Evolutionary conservation across 2,113 vertebrate species (phyloP).

Genomic region (Sminthopsis crassicaudata): DNA sequence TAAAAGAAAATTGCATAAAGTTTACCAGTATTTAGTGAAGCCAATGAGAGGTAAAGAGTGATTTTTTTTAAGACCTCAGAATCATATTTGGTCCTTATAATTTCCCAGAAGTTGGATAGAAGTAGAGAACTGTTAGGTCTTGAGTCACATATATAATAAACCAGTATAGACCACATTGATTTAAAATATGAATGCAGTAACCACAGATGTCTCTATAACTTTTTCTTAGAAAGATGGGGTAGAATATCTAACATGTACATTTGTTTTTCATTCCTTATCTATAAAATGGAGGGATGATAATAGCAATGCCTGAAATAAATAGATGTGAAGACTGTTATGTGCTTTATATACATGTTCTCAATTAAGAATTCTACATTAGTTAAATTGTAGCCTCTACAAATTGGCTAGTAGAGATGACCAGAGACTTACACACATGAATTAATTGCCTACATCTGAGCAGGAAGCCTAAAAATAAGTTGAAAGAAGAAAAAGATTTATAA

Average conservation of each 20-base stretch:
- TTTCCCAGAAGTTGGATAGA: neutral
- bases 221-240: neutral
- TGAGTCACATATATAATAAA: neutral
- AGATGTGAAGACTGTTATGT: neutral
- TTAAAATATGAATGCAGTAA: neutral
- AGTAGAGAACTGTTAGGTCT: neutral
- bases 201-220: neutral
- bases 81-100: neutral
- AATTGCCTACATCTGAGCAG: neutral
- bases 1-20: neutral
- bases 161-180: neutral
- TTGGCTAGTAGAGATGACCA: neutral
- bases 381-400: neutral
- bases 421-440: neutral
- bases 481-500: neutral
- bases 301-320: neutral
- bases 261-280: neutral
- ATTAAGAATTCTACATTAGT: neutral
- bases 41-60: neutral
- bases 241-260: neutral
- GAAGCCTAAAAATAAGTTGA: neutral
- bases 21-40: neutral
- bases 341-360: neutral
- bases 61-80: neutral
- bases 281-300: neutral